Percentiles rank a stretch among this genome's conserved stretches.
phyloP scores from a whole-genome alignment of 1,140 invertebrate species.

The Drosophila simulans region DNA sequence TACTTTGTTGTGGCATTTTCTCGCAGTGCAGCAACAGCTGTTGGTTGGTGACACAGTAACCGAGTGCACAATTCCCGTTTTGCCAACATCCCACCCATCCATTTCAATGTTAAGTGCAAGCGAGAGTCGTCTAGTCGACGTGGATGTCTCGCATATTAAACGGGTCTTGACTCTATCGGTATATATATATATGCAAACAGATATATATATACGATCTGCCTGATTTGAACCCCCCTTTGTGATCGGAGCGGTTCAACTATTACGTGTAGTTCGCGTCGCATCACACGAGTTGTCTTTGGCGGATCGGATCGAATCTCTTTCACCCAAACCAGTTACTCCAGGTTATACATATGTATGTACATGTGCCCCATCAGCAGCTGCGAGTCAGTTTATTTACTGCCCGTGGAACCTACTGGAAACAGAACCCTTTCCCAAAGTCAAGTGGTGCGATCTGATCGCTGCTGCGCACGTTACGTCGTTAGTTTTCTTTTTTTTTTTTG shows the following conservation, averaged over 20 bases:
- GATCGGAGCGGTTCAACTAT: slow-evolving; percentile 6
- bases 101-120: slow-evolving; percentile 53
- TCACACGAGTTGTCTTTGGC: slow-evolving; percentile 58
- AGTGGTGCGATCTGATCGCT: slow-evolving; percentile 27
- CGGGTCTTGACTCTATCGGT: slow-evolving; percentile 10
- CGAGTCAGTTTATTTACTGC: not conserved
- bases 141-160: slow-evolving; percentile 38
- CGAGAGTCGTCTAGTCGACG: slow-evolving; percentile 37
- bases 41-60: slow-evolving; percentile 33
- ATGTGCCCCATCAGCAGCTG: slow-evolving; percentile 31
- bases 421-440: slow-evolving; percentile 35
- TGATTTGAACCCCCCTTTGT: slow-evolving; percentile 6
- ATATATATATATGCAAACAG: not conserved
- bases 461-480: slow-evolving; percentile 18
- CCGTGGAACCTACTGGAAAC: slow-evolving; percentile 42
- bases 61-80: slow-evolving; percentile 40
- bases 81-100: not conserved
- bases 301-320: slow-evolving; percentile 21
- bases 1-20: not conserved
- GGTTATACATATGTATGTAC: slow-evolving; percentile 1
- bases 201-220: not conserved
- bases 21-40: slow-evolving; percentile 13
- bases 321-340: slow-evolving; percentile 53
- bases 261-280: slow-evolving; percentile 37
- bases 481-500: not conserved